These are phyloP conservation scores for Sipha flava DNA, from an alignment of 1,140 invertebrate species.

Conservation along the genomic window DNA sequence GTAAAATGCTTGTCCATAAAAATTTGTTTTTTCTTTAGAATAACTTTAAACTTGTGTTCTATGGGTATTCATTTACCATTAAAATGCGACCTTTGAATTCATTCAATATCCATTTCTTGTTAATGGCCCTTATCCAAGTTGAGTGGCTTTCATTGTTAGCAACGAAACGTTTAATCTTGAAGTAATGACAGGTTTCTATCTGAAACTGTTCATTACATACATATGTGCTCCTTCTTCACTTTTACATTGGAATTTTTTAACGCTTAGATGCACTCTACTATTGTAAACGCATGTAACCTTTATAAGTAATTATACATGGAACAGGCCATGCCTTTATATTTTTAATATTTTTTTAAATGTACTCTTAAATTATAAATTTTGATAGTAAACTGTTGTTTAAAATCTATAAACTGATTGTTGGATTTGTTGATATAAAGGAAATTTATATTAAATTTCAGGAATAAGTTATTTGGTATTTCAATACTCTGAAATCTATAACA, in stretches of 20 bases:
- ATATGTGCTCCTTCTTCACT: neutral
- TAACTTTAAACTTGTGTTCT: neutral
- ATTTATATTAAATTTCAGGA: neutral
- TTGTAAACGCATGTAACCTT: neutral
- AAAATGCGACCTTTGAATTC: neutral
- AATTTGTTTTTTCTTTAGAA: neutral
- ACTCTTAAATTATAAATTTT: neutral
- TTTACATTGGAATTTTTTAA: conserved; percentile 23
- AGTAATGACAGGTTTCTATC: neutral
- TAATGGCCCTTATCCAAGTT: conserved; percentile 12
- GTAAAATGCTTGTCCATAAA: neutral
- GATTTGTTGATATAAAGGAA: neutral
- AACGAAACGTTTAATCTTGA: conserved; percentile 23
- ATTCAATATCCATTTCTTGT: conserved; percentile 22
- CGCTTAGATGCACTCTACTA: neutral
- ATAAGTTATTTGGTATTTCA: no score
- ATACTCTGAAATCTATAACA: no score
- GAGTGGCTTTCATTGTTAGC: conserved; percentile 9
- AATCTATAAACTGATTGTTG: neutral
- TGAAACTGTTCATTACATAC: neutral
- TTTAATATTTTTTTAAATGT: neutral
- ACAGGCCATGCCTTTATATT: neutral
- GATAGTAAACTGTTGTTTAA: neutral
- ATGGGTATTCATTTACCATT: neutral
- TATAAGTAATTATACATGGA: conserved; percentile 1